Conservation (phyloP, 23 tunicate genomes). For the Ascidia mentula region DNA sequence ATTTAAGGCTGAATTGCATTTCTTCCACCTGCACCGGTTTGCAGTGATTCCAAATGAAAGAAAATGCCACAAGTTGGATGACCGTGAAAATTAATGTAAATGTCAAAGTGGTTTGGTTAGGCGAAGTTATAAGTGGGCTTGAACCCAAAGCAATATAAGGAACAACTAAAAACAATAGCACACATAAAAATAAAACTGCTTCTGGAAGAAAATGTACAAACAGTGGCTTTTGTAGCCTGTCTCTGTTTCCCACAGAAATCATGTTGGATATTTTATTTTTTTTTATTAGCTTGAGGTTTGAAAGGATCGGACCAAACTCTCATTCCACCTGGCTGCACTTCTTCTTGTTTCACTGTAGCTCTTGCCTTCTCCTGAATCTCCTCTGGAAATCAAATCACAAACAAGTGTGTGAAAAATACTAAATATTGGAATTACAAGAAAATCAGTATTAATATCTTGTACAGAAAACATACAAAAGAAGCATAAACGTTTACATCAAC, state of each 20-base stretch:
- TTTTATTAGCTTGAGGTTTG: conserved; percentile 45
- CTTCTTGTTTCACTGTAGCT: conserved; percentile 61
- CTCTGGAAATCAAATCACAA: conserved; percentile 35
- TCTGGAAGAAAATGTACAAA: conserved; percentile 24
- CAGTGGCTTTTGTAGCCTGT: background rate
- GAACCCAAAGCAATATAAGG: conserved; percentile 6
- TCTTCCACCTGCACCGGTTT: conserved; percentile 10
- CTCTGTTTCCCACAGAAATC: background rate
- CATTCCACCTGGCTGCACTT: conserved; percentile 94
- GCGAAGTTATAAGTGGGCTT: conserved; percentile 10
- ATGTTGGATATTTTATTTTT: background rate
- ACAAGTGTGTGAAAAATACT: background rate
- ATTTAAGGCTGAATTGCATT: background rate
- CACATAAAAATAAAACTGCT: background rate
- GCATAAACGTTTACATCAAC: background rate
- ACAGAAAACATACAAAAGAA: background rate
- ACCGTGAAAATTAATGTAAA: conserved; percentile 6
- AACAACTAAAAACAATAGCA: conserved; percentile 16
- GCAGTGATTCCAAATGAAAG: conserved; percentile 37
- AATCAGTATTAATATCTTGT: background rate
- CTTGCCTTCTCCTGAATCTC: conserved; percentile 58
- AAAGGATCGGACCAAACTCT: conserved; percentile 96
- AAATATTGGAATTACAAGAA: no score
- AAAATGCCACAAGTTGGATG: conserved; percentile 17
- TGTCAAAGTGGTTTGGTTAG: conserved; percentile 20